phyloP scores from a whole-genome alignment of 2,797 vertebrate genomes.

The Semaprochilodus insignis region DNA sequence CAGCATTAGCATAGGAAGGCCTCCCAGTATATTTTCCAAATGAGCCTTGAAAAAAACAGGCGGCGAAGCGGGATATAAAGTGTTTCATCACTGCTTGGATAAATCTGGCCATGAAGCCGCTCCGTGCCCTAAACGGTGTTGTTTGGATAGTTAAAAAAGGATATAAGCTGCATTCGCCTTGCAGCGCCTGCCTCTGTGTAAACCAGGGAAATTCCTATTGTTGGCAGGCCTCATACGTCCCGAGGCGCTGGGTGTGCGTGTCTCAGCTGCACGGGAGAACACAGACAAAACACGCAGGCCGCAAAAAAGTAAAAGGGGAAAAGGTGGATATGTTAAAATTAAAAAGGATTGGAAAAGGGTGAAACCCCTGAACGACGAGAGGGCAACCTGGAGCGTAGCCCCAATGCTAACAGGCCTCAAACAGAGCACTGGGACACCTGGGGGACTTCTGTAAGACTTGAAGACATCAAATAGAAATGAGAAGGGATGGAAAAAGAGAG shows the following conservation, averaged over 20 bases:
- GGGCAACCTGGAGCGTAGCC: neutral
- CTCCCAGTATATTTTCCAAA: neutral
- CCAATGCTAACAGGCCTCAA: neutral
- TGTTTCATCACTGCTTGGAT: neutral
- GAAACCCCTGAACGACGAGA: conserved; percentile 63
- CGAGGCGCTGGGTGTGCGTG: conserved; percentile 76
- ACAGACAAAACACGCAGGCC: conserved; percentile 71
- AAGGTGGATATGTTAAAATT: conserved; percentile 35
- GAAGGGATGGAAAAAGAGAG: conserved; percentile 65
- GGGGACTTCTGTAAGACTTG: conserved; percentile 40
- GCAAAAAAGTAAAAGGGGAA: conserved; percentile 43
- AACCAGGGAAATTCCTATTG: conserved; percentile 87
- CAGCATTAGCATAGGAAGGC: neutral
- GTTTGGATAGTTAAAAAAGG: conserved; percentile 22
- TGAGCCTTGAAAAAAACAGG: neutral
- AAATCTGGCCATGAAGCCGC: neutral
- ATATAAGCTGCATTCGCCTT: conserved; percentile 63
- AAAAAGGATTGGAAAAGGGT: conserved; percentile 41
- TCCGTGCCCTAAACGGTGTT: conserved; percentile 11
- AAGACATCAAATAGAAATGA: conserved; percentile 25
- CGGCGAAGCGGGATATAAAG: neutral
- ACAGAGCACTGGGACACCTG: conserved; percentile 10
- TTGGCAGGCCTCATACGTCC: conserved; percentile 77
- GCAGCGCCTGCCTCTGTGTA: conserved; percentile 73
- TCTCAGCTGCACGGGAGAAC: conserved; percentile 75